These are phyloP conservation scores for Clupea harengus DNA, from an alignment of 2,113 vertebrate species.

Conservation along the genomic window DNA sequence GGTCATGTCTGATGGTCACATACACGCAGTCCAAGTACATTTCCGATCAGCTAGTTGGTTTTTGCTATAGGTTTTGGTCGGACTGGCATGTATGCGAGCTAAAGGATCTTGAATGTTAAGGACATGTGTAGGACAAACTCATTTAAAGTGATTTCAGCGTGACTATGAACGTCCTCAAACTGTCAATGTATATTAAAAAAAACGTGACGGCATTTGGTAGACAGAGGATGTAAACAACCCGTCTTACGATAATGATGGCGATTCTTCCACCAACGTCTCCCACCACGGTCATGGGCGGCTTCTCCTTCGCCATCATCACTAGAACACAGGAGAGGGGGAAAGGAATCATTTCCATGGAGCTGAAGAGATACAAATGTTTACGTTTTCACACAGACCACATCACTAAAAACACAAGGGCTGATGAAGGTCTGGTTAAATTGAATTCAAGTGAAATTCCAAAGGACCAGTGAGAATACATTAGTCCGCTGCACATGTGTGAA, in stretches of 20 bases:
- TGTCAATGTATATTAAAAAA: not conserved
- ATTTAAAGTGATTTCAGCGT: not conserved
- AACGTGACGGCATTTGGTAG: not conserved
- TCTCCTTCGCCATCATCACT: constrained; percentile 99
- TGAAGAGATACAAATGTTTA: not conserved
- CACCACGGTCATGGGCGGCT: constrained; percentile 95
- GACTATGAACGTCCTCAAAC: not conserved
- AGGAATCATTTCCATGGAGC: not conserved
- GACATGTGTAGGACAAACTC: not conserved
- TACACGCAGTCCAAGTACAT: not conserved
- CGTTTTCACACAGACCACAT: not conserved
- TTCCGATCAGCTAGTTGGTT: not conserved
- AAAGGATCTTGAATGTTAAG: not conserved
- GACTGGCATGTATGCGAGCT: not conserved
- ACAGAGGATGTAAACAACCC: not conserved
- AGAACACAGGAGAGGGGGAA: constrained; percentile 42
- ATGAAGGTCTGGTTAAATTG: not conserved
- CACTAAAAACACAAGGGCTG: not conserved
- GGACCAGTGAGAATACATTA: constrained; percentile 7
- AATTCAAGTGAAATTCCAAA: not conserved
- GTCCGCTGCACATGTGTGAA: not conserved
- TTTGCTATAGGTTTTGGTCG: not conserved
- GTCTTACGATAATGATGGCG: constrained; percentile 93
- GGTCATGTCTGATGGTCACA: not conserved
- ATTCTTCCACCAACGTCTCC: constrained; percentile 97